Percentiles rank a stretch among this genome's conserved stretches.
phyloP scores from a whole-genome alignment of 2,888 invertebrate species.

The Drosophila glabriapex region DNA sequence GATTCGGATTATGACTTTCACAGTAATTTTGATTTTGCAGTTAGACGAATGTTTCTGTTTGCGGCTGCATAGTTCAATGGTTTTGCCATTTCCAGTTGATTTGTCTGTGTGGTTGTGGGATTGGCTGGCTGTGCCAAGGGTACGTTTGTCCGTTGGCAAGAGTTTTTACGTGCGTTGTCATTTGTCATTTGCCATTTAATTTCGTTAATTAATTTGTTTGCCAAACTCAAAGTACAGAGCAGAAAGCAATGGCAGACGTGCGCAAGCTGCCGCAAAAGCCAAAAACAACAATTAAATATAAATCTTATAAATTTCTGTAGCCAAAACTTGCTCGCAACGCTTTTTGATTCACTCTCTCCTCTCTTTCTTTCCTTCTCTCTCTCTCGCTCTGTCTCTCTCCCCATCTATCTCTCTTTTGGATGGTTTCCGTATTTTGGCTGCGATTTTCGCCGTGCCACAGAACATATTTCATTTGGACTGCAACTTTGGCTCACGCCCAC shows the following conservation, averaged over 20 bases:
- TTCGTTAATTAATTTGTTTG: conserved; percentile 79
- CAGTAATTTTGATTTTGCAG: conserved; percentile 12
- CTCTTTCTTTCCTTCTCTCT: neutral
- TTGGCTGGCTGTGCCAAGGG: neutral
- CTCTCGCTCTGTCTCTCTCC: neutral
- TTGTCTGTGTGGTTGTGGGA: neutral
- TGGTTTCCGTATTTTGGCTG: conserved; percentile 41
- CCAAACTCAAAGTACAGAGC: conserved; percentile 44
- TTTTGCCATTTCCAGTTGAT: conserved; percentile 9
- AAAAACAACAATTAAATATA: conserved; percentile 81
- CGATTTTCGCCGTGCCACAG: conserved; percentile 74
- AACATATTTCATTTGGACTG: conserved; percentile 78
- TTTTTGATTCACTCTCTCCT: conserved; percentile 55
- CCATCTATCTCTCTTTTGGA: neutral
- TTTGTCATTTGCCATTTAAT: conserved; percentile 76
- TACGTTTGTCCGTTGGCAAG: conserved; percentile 15
- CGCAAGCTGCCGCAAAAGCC: conserved; percentile 78
- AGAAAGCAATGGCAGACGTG: conserved; percentile 30
- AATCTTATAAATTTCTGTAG: conserved; percentile 79
- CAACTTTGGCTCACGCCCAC: conserved; percentile 77
- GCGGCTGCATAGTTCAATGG: conserved; percentile 18
- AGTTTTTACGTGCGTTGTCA: conserved; percentile 43
- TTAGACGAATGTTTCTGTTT: neutral
- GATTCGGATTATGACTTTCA: conserved; percentile 7
- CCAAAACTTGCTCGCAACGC: conserved; percentile 77